Percentiles rank a stretch among this genome's conserved stretches.
phyloP scores from a whole-genome alignment of 2,888 invertebrate genomes.

The Dasypogon diadema region DNA sequence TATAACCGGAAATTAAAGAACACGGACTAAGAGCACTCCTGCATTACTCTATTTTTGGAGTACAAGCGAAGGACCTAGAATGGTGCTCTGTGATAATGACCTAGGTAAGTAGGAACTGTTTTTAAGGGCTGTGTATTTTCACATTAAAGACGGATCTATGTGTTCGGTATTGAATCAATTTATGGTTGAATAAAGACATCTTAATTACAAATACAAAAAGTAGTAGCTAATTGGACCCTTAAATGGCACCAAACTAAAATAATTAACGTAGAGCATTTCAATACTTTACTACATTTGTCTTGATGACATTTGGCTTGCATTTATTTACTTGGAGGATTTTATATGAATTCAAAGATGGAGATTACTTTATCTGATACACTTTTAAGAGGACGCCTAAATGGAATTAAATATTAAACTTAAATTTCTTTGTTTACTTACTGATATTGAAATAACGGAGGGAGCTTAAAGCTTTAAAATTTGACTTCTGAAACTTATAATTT shows the following conservation, averaged over 20 bases:
- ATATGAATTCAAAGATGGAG: too few relatives aligned
- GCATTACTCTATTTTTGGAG: constrained; percentile 8
- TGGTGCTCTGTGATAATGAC: constrained; percentile 33
- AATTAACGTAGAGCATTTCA: neutral
- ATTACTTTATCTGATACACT: too few relatives aligned
- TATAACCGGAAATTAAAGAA: constrained; percentile 5
- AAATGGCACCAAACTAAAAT: constrained; percentile 1
- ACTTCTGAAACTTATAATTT: too few relatives aligned
- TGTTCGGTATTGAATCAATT: neutral
- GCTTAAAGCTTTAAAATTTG: too few relatives aligned
- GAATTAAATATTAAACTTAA: too few relatives aligned
- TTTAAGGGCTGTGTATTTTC: neutral
- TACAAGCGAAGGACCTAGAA: neutral
- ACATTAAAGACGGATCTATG: neutral
- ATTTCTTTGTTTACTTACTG: too few relatives aligned
- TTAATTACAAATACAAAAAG: neutral
- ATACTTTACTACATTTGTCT: neutral
- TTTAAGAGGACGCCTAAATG: too few relatives aligned
- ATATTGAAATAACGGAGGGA: too few relatives aligned
- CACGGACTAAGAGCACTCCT: neutral
- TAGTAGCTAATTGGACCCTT: neutral
- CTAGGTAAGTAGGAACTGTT: constrained; percentile 14
- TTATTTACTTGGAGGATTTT: too few relatives aligned
- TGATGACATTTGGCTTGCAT: too few relatives aligned
- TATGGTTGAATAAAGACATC: neutral